These are phyloP conservation scores for Phyllostomus hastatus DNA, from an alignment of 2,113 vertebrate species.

Conservation along the genomic window DNA sequence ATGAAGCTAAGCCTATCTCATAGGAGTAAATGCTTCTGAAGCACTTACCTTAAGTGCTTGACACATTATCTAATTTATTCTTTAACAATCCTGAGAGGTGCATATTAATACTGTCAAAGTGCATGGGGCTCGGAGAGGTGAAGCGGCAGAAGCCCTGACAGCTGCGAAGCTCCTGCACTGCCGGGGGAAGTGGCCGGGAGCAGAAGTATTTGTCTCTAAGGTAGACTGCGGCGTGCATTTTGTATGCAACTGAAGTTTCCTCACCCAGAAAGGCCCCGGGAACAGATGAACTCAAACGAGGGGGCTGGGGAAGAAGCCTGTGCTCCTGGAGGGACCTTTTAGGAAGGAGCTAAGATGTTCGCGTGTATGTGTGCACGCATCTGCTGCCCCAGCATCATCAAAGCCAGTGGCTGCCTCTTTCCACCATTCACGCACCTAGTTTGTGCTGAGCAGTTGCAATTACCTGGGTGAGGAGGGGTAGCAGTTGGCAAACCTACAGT, in stretches of 20 bases:
- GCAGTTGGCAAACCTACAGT: background rate
- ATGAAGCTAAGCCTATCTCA: background rate
- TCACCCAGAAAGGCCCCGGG: background rate
- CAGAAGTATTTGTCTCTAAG: background rate
- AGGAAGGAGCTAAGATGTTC: background rate
- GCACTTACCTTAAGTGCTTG: background rate
- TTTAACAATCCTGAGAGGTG: conserved; percentile 36
- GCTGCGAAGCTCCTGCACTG: background rate
- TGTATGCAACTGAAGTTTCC: background rate
- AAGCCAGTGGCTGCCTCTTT: background rate
- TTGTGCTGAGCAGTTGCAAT: background rate
- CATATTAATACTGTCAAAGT: conserved; percentile 44
- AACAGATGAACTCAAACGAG: background rate
- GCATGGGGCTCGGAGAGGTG: background rate
- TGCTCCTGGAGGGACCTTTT: background rate
- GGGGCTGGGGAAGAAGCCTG: background rate
- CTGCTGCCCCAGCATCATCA: background rate
- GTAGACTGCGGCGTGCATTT: background rate
- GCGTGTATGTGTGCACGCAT: rapidly evolving
- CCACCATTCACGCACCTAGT: background rate
- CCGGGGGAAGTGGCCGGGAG: background rate
- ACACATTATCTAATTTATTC: conserved; percentile 55
- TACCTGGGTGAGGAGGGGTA: rapidly evolving
- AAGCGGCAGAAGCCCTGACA: conserved; percentile 18
- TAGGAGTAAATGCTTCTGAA: background rate